A percentile compares a stretch with the other conserved stretches of the same genome.
These are phyloP conservation scores for Lepas anatifera DNA, from an alignment of 2,888 invertebrate genomes.

Conservation along the genomic window DNA sequence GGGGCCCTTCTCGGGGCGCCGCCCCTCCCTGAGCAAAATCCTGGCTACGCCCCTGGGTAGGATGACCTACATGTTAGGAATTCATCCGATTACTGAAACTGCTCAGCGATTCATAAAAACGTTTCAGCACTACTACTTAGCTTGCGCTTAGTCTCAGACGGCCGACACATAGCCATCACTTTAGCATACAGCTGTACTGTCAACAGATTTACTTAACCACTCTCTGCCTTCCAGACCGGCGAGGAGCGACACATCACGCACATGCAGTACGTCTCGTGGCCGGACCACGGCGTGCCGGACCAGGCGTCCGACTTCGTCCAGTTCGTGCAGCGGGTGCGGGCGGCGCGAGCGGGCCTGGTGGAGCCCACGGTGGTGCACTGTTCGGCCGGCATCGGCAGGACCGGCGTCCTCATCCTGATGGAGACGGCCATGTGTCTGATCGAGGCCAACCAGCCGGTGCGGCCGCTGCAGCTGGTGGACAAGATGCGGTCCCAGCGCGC, in stretches of 20 bases:
- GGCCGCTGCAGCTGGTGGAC: slow-evolving; percentile 86
- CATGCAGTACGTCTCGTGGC: slow-evolving; percentile 88
- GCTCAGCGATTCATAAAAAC: too few species aligned
- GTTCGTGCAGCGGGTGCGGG: slow-evolving; percentile 72
- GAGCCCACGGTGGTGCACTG: slow-evolving; percentile 68
- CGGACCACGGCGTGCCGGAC: slow-evolving; percentile 95
- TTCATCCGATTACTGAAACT: too few species aligned
- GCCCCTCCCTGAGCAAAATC: too few species aligned
- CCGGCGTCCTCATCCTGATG: slow-evolving; percentile 93
- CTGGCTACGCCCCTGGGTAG: too few species aligned
- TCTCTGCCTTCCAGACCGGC: slow-evolving; percentile 48
- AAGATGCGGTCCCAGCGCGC: slow-evolving; percentile 94
- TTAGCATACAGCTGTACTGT: too few species aligned
- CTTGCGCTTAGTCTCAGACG: too few species aligned
- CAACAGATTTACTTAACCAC: too few species aligned
- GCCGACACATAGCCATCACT: too few species aligned
- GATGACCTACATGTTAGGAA: too few species aligned
- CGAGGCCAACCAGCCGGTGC: slow-evolving; percentile 85
- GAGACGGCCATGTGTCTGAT: slow-evolving; percentile 92
- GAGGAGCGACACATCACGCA: slow-evolving; percentile 79
- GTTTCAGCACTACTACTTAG: too few species aligned
- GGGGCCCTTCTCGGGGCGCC: too few species aligned
- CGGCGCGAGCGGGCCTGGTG: neutral
- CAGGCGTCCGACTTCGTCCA: slow-evolving; percentile 80
- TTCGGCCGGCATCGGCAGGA: slow-evolving; percentile 95